These are phyloP conservation scores for Morelia viridis DNA, from an alignment of 2,797 vertebrate species.

Conservation along the genomic window DNA sequence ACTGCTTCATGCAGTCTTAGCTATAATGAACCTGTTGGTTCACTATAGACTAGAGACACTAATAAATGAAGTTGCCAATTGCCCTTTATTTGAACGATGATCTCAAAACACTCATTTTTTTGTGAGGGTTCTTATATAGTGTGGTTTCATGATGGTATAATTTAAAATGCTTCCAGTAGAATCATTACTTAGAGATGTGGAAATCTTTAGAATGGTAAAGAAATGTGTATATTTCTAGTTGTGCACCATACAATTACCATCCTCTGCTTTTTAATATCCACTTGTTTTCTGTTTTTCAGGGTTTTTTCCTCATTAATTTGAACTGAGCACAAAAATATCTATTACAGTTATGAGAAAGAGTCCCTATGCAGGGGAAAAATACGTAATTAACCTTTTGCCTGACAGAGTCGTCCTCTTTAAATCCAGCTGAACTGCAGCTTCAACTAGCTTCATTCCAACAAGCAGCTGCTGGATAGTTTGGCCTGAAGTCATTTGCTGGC, in stretches of 20 bases:
- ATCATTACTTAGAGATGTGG: neutral
- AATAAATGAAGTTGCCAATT: neutral
- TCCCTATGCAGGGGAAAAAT: neutral
- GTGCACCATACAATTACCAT: neutral
- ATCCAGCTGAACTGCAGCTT: neutral
- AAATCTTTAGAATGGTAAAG: neutral
- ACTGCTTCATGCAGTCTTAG: neutral
- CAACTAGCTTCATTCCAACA: conserved; percentile 4
- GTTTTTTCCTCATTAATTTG: neutral
- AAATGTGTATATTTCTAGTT: neutral
- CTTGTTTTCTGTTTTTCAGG: neutral
- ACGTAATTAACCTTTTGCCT: neutral
- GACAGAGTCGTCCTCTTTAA: neutral
- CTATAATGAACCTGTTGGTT: neutral
- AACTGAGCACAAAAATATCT: neutral
- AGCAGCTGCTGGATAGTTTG: neutral
- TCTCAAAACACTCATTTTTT: neutral
- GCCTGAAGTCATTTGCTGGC: neutral
- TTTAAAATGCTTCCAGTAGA: neutral
- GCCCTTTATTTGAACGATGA: neutral
- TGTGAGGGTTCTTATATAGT: neutral
- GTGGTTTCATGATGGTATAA: neutral
- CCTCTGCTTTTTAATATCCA: neutral
- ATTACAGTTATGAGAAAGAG: neutral
- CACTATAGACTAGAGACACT: neutral